Evolutionary conservation across 1,140 invertebrate genomes (phyloP).

Genomic region (Neomicropteryx cornuta): DNA sequence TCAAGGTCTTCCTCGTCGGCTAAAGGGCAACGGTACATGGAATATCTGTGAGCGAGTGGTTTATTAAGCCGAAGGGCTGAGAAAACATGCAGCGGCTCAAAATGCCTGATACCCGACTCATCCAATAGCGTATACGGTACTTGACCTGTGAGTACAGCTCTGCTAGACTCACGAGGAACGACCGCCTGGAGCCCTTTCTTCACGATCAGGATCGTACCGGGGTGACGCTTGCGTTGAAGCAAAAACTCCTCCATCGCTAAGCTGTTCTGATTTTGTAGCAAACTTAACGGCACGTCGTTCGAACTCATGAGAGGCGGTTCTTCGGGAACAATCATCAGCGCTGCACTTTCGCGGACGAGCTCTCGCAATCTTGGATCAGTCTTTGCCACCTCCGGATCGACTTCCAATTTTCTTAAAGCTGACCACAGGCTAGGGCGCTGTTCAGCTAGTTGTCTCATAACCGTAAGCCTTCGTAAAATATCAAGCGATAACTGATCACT

Average conservation of each 20-base stretch:
- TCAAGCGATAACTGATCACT: conserved; percentile 49
- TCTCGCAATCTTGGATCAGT: conserved; percentile 55
- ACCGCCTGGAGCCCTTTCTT: conserved; percentile 68
- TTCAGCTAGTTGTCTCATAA: conserved; percentile 61
- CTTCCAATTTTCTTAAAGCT: conserved; percentile 47
- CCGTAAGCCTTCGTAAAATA: conserved; percentile 56
- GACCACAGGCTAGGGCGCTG: conserved; percentile 47
- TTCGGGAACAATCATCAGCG: conserved; percentile 55
- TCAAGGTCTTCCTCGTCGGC: conserved; percentile 42
- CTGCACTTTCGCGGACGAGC: conserved; percentile 57
- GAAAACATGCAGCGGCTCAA: conserved; percentile 65
- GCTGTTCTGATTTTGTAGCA: conserved; percentile 54
- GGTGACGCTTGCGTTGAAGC: conserved; percentile 44
- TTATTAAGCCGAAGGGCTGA: conserved; percentile 54
- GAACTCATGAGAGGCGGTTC: conserved; percentile 49
- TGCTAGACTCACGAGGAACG: conserved; percentile 60
- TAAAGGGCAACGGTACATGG: conserved; percentile 51
- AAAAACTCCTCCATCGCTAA: conserved; percentile 66
- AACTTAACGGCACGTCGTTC: conserved; percentile 49
- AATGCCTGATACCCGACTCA: conserved; percentile 62
- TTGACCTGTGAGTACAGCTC: conserved; percentile 60
- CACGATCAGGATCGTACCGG: conserved; percentile 57
- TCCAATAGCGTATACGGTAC: conserved; percentile 66
- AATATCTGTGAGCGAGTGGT: conserved; percentile 49
- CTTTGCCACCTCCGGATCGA: conserved; percentile 51